Percentiles rank a stretch among this genome's conserved stretches.
phyloP scores from a whole-genome alignment of 2,888 invertebrate species.

The Cephalotes varians region DNA sequence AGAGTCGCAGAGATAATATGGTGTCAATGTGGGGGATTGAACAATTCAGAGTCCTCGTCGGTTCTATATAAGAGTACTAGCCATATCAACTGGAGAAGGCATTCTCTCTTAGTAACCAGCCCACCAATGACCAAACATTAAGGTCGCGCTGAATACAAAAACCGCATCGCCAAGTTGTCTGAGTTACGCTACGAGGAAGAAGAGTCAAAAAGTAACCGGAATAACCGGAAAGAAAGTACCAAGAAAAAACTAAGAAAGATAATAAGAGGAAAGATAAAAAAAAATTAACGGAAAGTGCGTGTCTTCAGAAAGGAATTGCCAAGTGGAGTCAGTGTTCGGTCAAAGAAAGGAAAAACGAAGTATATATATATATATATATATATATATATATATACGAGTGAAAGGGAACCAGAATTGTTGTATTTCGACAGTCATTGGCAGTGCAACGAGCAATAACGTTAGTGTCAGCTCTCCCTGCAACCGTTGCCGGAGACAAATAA shows the following conservation, averaged over 20 bases:
- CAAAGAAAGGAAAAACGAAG: background rate
- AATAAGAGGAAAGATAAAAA: no score
- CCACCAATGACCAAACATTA: constrained; percentile 53
- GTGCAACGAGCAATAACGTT: background rate
- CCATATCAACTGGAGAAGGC: constrained; percentile 79
- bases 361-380: no score
- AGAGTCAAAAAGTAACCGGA: background rate
- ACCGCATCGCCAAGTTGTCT: background rate
- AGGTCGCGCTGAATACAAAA: constrained; percentile 26
- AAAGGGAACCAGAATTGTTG: constrained; percentile 11
- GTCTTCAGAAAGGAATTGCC: background rate
- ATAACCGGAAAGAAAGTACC: background rate
- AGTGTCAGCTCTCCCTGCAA: background rate
- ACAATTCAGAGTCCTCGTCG: constrained; percentile 81
- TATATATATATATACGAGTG: constrained; percentile 21
- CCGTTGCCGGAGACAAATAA: background rate
- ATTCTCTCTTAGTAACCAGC: constrained; percentile 70
- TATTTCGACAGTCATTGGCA: constrained; percentile 24
- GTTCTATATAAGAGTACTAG: constrained; percentile 82
- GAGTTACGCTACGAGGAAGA: background rate
- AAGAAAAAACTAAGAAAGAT: background rate
- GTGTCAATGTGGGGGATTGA: constrained; percentile 71
- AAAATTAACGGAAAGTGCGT: background rate
- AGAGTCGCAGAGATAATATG: constrained; percentile 57
- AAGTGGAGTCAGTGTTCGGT: background rate